Evolutionary conservation across 2,113 vertebrate species (phyloP), one percentile per base, ranked within the genome.

Genomic region (Centrocercus urophasianus): DNA sequence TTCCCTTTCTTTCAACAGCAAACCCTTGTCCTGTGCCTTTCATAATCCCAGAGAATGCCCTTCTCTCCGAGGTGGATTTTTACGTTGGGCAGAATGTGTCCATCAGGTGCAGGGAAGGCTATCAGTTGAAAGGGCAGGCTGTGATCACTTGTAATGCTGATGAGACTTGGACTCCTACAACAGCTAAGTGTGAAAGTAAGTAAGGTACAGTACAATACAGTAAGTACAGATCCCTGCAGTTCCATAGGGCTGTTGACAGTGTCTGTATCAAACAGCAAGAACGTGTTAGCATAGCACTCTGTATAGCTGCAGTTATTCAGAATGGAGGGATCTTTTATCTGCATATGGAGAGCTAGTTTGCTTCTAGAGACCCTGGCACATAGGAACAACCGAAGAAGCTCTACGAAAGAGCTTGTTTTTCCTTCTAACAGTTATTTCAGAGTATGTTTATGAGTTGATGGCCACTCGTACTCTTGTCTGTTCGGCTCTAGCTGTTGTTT

Each of bases 181-280:
- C 90, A 32, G 97, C 98, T 18, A 98, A 97, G 56, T 99, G 99
- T 94, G 98, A 99, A 97, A 98, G 99, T 99, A 97, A 97, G 99
- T 98, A 64, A 28, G 6, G n/a, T 30, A 50, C 48, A 50, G 52
- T 17, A 30, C 52, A 30, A 6, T 17, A 27, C 52, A 54, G 27
- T 54, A 54, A 54, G 52, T 16, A 54, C 27, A 54, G 52, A 54
- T 54, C 52, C 65, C 38, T 0, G 0, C 8, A n/a, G 28, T 80
- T 24, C 10, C 60, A 52, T 27, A 43, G 18, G 25, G 11, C 6
- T 81, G 40, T 8, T 75, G 42, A 61, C 47, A 38, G 28, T 38
- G 32, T 22, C 19, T 38, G 2, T 67, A 30, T 78, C 54, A 38
- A 16, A 48, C 25, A 83, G 57, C 67, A 61, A 25, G 45, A 76